These are phyloP conservation scores for Chanos chanos DNA, from an alignment of 2,797 vertebrate species.

Conservation along the genomic window DNA sequence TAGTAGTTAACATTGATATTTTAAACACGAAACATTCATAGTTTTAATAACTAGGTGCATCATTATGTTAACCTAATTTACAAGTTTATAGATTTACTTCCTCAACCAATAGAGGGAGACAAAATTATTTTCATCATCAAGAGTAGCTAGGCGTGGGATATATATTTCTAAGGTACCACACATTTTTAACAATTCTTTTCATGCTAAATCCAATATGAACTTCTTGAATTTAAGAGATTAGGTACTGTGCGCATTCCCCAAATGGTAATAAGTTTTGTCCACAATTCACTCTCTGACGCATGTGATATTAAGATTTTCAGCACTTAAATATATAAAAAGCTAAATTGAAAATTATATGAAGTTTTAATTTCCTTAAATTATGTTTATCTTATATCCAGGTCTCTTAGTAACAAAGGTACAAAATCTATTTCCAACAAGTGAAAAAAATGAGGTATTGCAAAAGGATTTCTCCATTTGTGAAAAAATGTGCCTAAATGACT, in stretches of 20 bases:
- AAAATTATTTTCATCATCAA: conserved; percentile 53
- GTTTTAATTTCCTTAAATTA: conserved; percentile 93
- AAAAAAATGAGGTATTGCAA: conserved; percentile 99
- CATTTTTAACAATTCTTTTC: conserved; percentile 72
- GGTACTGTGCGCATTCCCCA: conserved; percentile 87
- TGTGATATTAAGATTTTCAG: conserved; percentile 92
- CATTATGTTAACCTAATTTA: conserved; percentile 94
- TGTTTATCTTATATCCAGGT: conserved; percentile 97
- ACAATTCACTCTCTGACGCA: conserved; percentile 96
- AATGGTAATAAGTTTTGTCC: conserved; percentile 76
- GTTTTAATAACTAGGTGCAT: conserved; percentile 91
- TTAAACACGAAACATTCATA: conserved; percentile 92
- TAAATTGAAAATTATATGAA: conserved; percentile 99
- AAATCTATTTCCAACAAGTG: conserved; percentile 99
- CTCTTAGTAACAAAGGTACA: conserved; percentile 99
- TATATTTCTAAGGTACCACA: conserved; percentile 77
- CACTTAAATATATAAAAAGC: conserved; percentile 99
- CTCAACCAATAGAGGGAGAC: conserved; percentile 47
- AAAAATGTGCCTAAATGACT: conserved; percentile 99
- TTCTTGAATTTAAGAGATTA: conserved; percentile 68
- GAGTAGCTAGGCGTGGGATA: conserved; percentile 72
- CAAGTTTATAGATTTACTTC: conserved; percentile 66
- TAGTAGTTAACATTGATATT: conserved; percentile 85
- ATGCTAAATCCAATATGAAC: conserved; percentile 73
- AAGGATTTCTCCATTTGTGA: conserved; percentile 99